Evolutionary conservation across 2,888 invertebrate genomes (phyloP).

Genomic region (Luperina nickerlii): DNA sequence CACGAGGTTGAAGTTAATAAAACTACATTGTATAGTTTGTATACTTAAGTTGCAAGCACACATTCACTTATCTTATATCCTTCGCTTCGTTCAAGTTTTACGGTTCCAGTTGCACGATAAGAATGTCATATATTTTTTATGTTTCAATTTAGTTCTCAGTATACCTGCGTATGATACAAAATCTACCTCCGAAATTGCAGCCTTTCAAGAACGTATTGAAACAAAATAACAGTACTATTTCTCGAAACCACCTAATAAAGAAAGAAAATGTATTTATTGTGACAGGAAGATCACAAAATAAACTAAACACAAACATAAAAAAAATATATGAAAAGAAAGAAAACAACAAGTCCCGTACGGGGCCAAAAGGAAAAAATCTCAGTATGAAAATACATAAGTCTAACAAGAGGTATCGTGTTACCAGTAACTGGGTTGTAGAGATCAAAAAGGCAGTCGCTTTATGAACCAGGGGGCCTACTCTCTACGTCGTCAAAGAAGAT

Average conservation of each 20-base stretch:
- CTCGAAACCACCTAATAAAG: not conserved
- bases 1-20: conserved; percentile 25
- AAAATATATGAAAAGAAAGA: no score
- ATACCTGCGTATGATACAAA: not conserved
- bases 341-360: no score
- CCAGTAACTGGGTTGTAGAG: no score
- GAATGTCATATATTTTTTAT: conserved; percentile 26
- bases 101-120: conserved; percentile 19
- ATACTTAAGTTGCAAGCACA: conserved; percentile 10
- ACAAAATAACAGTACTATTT: not conserved
- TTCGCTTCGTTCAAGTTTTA: conserved; percentile 35
- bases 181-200: not conserved
- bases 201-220: not conserved
- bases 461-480: no score
- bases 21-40: conserved; percentile 41
- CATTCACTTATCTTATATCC: conserved; percentile 41
- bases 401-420: no score
- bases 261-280: no score
- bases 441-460: no score
- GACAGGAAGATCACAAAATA: no score
- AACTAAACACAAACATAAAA: no score
- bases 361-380: no score
- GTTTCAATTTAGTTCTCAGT: conserved; percentile 1
- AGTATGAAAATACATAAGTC: no score
- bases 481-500: no score